phyloP scores from a whole-genome alignment of 2,113 vertebrate genomes.

The Archilochus colubris region DNA sequence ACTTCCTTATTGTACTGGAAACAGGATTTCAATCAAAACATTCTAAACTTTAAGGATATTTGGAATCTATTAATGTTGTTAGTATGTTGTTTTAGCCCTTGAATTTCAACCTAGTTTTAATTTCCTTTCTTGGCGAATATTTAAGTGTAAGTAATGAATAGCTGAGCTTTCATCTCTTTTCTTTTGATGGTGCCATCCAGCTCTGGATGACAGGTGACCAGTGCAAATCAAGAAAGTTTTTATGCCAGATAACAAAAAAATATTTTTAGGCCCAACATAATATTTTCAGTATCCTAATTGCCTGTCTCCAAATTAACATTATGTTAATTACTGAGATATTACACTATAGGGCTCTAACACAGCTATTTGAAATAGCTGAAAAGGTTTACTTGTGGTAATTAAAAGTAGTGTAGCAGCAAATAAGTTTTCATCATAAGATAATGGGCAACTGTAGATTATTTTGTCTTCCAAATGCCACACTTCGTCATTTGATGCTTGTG shows the following conservation, averaged over 20 bases:
- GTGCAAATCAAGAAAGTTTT: not conserved
- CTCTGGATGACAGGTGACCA: not conserved
- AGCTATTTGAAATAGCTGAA: conserved; percentile 11
- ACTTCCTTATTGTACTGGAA: not conserved
- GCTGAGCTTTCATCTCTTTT: not conserved
- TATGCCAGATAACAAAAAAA: not conserved
- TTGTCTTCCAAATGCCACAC: not conserved
- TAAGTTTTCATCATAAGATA: conserved; percentile 6
- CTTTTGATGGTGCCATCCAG: not conserved
- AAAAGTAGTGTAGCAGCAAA: conserved; percentile 23
- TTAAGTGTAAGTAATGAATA: not conserved
- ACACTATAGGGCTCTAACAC: not conserved
- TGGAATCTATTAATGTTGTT: not conserved
- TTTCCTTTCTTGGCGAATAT: not conserved
- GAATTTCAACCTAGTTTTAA: not conserved
- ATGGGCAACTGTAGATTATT: not conserved
- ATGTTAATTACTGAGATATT: conserved; percentile 33
- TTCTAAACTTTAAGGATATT: not conserved
- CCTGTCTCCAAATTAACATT: not conserved
- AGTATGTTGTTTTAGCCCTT: not conserved
- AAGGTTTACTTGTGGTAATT: conserved; percentile 36
- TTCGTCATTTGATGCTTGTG: not conserved
- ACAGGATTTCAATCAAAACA: not conserved
- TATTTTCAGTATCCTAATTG: not conserved
- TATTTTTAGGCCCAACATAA: not conserved